Conservation (phyloP, 1,140 invertebrate genomes). For the Philaenus spumarius region DNA sequence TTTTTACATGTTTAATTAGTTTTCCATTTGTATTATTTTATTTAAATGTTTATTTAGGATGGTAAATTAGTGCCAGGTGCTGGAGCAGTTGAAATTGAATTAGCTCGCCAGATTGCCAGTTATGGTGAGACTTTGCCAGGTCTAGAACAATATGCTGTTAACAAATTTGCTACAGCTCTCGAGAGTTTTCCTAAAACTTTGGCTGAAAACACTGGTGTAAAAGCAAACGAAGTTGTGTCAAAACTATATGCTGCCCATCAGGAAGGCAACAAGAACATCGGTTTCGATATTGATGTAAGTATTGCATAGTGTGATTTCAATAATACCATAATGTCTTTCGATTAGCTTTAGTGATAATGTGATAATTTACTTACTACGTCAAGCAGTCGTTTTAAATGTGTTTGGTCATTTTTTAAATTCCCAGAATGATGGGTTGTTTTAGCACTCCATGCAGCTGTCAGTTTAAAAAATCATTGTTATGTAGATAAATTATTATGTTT, state of each 20-base stretch:
- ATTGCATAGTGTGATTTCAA: slow-evolving; percentile 1
- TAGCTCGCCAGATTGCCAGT: slow-evolving; percentile 76
- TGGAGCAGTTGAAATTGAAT: slow-evolving; percentile 90
- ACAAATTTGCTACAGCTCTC: slow-evolving; percentile 88
- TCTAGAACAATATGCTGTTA: slow-evolving; percentile 94
- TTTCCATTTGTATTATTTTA: no score
- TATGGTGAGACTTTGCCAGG: slow-evolving; percentile 90
- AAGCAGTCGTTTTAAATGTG: no score
- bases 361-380: no score
- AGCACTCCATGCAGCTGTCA: no score
- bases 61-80: slow-evolving; percentile 84
- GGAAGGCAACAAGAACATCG: slow-evolving; percentile 73
- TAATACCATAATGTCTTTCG: neutral
- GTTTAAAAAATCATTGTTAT: no score
- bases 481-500: no score
- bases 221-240: slow-evolving; percentile 81
- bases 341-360: no score
- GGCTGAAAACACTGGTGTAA: slow-evolving; percentile 90
- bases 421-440: no score
- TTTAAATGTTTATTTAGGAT: slow-evolving; percentile 53
- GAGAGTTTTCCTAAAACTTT: slow-evolving; percentile 88
- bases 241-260: slow-evolving; percentile 89
- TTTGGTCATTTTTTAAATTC: no score
- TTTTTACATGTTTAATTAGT: no score
- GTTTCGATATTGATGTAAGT: slow-evolving; percentile 81